Percentiles rank a stretch among this genome's conserved stretches.
Evolutionary conservation across 2,113 vertebrate species (phyloP).

Genomic region (Pardalotus punctatus): DNA sequence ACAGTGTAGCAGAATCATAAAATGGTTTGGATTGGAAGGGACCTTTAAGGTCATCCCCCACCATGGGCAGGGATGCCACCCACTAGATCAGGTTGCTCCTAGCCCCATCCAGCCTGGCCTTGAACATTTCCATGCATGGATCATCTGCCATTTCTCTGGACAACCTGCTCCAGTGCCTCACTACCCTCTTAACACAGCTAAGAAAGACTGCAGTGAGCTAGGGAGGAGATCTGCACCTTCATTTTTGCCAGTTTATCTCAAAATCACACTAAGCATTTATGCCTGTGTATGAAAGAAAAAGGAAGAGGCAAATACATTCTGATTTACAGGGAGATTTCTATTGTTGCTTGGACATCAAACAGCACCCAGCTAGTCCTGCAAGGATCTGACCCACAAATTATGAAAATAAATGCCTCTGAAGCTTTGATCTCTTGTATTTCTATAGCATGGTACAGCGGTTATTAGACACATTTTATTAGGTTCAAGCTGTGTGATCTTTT

Average conservation of each 20-base stretch:
- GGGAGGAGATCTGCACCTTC: not conserved
- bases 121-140: not conserved
- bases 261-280: not conserved
- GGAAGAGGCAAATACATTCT: not conserved
- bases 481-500: not conserved
- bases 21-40: not conserved
- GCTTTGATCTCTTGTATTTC: not conserved
- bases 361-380: constrained; percentile 47
- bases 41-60: not conserved
- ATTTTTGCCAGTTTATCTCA: not conserved
- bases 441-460: not conserved
- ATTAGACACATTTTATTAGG: constrained; percentile 5
- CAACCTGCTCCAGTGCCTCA: not conserved
- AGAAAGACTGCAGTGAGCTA: not conserved
- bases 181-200: not conserved
- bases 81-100: not conserved
- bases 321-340: constrained; percentile 23
- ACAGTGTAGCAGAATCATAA: accelerated
- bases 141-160: not conserved
- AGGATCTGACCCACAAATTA: constrained; percentile 59
- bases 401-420: constrained; percentile 29
- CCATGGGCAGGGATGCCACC: not conserved
- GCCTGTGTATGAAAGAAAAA: not conserved
- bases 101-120: not conserved
- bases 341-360: constrained; percentile 57